Evolutionary conservation across 1,140 invertebrate genomes (phyloP).

Genomic region (Pogonomyrmex barbatus): DNA sequence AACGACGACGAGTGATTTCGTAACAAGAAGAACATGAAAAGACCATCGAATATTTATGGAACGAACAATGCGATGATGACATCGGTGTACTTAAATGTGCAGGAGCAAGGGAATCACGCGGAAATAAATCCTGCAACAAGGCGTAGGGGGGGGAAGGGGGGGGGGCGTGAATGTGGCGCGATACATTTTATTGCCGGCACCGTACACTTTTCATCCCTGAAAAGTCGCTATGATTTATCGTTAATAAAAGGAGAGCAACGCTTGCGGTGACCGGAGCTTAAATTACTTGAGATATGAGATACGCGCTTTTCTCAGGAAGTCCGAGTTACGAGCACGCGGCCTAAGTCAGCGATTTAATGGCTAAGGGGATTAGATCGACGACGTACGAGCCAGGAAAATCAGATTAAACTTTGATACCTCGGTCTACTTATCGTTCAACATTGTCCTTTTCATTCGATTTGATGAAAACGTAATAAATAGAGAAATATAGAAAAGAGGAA

Average conservation of each 20-base stretch:
- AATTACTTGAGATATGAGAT: constrained; percentile 64
- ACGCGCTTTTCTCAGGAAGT: constrained; percentile 53
- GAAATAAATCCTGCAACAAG: constrained; percentile 37
- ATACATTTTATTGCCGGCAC: constrained; percentile 49
- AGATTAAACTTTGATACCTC: constrained; percentile 51
- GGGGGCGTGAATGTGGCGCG: constrained; percentile 8
- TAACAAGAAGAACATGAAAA: not conserved
- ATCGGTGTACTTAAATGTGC: not conserved
- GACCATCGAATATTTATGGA: constrained; percentile 3
- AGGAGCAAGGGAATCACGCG: not conserved
- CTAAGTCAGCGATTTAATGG: constrained; percentile 70
- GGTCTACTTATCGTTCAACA: not conserved
- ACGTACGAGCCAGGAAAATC: constrained; percentile 40
- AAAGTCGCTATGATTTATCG: constrained; percentile 67
- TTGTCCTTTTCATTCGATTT: not conserved
- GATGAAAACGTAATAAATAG: not conserved
- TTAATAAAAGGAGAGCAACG: constrained; percentile 63
- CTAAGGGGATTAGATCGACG: constrained; percentile 67
- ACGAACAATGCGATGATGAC: not conserved
- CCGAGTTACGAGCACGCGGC: constrained; percentile 61
- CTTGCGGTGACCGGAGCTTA: constrained; percentile 57
- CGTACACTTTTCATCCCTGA: constrained; percentile 15
- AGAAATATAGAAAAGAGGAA: not conserved
- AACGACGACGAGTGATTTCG: not conserved
- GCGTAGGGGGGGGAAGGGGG: too few relatives aligned